Conservation (phyloP, 2,113 vertebrate genomes). For the Archocentrus centrarchus region DNA sequence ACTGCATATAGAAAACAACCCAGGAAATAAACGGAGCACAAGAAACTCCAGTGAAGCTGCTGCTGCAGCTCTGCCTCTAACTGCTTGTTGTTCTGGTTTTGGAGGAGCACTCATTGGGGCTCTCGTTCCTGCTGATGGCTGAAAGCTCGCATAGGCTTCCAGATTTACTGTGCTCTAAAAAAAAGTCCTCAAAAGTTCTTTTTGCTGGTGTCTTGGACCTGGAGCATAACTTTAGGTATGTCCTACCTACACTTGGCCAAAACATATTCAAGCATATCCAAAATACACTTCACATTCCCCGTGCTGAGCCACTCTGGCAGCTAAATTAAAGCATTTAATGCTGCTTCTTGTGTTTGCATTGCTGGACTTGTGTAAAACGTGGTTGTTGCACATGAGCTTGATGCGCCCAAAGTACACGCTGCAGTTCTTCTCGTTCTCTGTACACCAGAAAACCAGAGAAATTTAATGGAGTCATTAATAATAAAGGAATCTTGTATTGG, state of each 20-base stretch:
- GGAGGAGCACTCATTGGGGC: neutral
- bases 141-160: neutral
- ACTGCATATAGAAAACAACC: slow-evolving; percentile 40
- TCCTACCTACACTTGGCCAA: slow-evolving; percentile 51
- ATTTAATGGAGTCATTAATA: neutral
- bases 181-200: neutral
- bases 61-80: slow-evolving; percentile 2
- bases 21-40: slow-evolving; percentile 43
- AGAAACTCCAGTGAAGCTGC: slow-evolving; percentile 32
- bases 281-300: slow-evolving; percentile 56
- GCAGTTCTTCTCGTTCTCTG: neutral
- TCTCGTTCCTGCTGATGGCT: neutral
- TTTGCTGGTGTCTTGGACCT: slow-evolving; percentile 36
- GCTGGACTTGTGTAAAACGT: slow-evolving; percentile 12
- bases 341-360: slow-evolving; percentile 6
- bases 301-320: slow-evolving; percentile 22
- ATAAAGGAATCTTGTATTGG: neutral
- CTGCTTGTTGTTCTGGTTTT: neutral
- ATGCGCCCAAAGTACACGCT: neutral
- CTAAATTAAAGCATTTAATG: neutral
- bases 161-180: neutral
- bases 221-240: slow-evolving; percentile 30
- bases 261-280: slow-evolving; percentile 59
- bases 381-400: neutral
- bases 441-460: neutral